Evolutionary conservation across 2,797 vertebrate species (phyloP).

Genomic region (Lithobates pipiens): DNA sequence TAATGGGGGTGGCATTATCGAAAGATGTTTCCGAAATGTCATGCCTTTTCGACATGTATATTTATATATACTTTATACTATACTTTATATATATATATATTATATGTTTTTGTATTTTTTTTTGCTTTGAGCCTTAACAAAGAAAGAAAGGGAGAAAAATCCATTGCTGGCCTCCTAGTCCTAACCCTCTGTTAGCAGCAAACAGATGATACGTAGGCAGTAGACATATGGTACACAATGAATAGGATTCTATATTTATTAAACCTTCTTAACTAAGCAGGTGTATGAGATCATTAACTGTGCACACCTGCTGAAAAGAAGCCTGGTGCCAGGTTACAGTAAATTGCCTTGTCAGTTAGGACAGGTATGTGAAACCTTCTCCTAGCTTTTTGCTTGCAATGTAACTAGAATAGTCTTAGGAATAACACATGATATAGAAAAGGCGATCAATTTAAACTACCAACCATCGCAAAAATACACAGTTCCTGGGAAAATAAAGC

Average conservation of each 20-base stretch:
- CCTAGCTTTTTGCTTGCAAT: not conserved
- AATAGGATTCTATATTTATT: conserved; percentile 35
- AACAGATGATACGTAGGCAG: conserved; percentile 33
- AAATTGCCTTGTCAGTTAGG: conserved; percentile 36
- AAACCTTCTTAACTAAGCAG: conserved; percentile 31
- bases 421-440: conserved; percentile 10
- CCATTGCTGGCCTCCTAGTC: not conserved
- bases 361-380: conserved; percentile 6
- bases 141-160: conserved; percentile 2
- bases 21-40: too few species aligned
- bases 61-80: too few species aligned
- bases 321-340: conserved; percentile 37
- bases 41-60: not conserved
- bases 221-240: conserved; percentile 34
- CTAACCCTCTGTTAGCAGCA: conserved; percentile 25
- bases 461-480: not conserved
- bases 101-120: not conserved
- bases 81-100: too few species aligned
- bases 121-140: not conserved
- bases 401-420: not conserved
- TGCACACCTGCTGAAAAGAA: conserved; percentile 22
- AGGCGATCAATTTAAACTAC: not conserved
- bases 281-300: conserved; percentile 38
- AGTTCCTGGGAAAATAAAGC: not conserved
- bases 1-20: too few species aligned